phyloP scores from a whole-genome alignment of 2,113 vertebrate genomes.

The Oncorhynchus mykiss region DNA sequence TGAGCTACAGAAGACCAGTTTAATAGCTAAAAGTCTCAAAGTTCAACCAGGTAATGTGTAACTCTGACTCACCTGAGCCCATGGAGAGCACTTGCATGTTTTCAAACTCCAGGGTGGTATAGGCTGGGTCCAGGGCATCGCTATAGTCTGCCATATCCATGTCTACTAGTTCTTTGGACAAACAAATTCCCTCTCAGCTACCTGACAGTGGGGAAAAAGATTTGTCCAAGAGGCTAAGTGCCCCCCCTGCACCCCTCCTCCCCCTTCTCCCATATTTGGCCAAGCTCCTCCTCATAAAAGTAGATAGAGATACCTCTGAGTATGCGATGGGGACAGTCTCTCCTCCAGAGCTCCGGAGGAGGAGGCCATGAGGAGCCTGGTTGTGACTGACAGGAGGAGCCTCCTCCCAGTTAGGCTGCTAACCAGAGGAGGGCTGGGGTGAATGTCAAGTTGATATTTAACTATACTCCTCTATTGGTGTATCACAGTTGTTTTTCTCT shows the following conservation, averaged over 20 bases:
- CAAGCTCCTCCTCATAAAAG: slow-evolving; percentile 58
- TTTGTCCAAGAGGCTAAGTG: slow-evolving; percentile 70
- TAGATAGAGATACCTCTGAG: slow-evolving; percentile 45
- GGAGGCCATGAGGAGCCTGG: slow-evolving; percentile 30
- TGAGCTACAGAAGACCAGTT: too few relatives aligned
- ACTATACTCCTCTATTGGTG: slow-evolving; percentile 71
- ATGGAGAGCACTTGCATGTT: slow-evolving; percentile 98
- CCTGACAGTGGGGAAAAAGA: slow-evolving; percentile 75
- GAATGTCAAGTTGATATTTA: slow-evolving; percentile 87
- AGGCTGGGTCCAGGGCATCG: slow-evolving; percentile 95
- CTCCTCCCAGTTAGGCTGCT: slow-evolving; percentile 70
- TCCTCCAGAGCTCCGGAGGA: slow-evolving; percentile 41
- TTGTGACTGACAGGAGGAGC: slow-evolving; percentile 60
- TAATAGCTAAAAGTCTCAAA: slow-evolving; percentile 56
- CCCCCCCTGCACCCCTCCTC: slow-evolving; percentile 46
- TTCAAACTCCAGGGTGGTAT: slow-evolving; percentile 98
- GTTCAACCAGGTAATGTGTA: slow-evolving; percentile 40
- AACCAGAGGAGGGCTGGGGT: slow-evolving; percentile 67
- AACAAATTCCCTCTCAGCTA: slow-evolving; percentile 84
- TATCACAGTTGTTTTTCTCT: slow-evolving; percentile 62
- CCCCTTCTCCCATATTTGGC: slow-evolving; percentile 9
- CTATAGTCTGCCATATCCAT: slow-evolving; percentile 99
- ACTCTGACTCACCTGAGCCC: slow-evolving; percentile 88
- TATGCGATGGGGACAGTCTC: slow-evolving; percentile 46
- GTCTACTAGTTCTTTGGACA: slow-evolving; percentile 92